phyloP scores from a whole-genome alignment of 2,113 vertebrate species.

The Ochotona curzoniae region DNA sequence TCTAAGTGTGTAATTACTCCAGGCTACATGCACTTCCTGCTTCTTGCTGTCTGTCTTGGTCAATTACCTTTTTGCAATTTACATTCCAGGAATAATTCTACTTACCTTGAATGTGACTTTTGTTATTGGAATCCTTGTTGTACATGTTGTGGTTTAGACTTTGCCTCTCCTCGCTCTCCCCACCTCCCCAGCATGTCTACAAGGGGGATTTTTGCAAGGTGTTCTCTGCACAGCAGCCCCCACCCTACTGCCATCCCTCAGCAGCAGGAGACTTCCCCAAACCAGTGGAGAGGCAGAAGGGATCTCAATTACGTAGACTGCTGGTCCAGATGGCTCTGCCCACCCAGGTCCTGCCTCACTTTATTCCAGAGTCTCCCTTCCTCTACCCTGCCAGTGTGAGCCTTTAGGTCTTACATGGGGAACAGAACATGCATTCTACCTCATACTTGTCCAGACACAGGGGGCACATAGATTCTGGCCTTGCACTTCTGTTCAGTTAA shows the following conservation, averaged over 20 bases:
- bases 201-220: rapidly evolving
- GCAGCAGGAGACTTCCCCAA: rapidly evolving
- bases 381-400: rapidly evolving
- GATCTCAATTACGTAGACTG: rapidly evolving
- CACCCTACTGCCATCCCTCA: too few species aligned
- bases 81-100: background rate
- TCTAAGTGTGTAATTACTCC: background rate
- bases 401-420: rapidly evolving
- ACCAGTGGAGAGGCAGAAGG: rapidly evolving
- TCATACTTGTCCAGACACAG: background rate
- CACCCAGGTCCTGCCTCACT: rapidly evolving
- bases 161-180: too few species aligned
- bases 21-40: background rate
- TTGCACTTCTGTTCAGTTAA: background rate
- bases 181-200: rapidly evolving
- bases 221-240: rapidly evolving
- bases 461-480: too few species aligned
- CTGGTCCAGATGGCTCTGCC: rapidly evolving
- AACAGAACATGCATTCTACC: too few species aligned
- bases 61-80: background rate
- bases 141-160: too few species aligned
- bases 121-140: background rate
- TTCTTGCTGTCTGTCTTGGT: background rate
- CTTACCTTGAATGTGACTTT: background rate
- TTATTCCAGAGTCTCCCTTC: rapidly evolving